Evolutionary conservation across 2,113 vertebrate species (phyloP).

Genomic region (Tragelaphus imberbis): DNA sequence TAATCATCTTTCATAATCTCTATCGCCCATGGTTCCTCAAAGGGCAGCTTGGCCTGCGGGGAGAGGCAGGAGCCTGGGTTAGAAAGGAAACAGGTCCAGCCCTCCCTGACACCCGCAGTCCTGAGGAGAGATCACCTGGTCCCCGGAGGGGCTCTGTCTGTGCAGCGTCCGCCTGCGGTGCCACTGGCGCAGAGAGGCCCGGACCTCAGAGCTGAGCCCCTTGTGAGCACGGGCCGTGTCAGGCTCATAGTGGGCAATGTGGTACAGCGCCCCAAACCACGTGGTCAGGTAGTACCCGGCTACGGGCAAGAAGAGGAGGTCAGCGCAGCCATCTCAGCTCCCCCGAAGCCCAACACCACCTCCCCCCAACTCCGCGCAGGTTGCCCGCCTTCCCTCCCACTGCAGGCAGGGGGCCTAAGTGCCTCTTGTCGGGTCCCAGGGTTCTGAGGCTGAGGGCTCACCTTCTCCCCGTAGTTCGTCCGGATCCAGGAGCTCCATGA

Average conservation of each 20-base stretch:
- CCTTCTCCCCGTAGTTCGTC: slow-evolving; percentile 89
- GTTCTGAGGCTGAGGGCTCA: slow-evolving; percentile 47
- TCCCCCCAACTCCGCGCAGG: neutral
- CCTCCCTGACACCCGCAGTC: neutral
- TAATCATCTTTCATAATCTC: slow-evolving; percentile 84
- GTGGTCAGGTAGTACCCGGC: slow-evolving; percentile 94
- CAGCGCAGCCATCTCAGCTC: neutral
- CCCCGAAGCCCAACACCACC: neutral
- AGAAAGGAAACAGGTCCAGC: neutral
- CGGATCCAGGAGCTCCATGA: slow-evolving; percentile 92
- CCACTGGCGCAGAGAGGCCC: slow-evolving; percentile 88
- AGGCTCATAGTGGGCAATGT: slow-evolving; percentile 85
- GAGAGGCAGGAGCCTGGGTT: neutral
- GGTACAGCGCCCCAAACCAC: slow-evolving; percentile 88
- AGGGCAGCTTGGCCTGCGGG: slow-evolving; percentile 5
- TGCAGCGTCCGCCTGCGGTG: slow-evolving; percentile 87
- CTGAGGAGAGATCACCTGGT: slow-evolving; percentile 42
- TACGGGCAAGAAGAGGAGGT: slow-evolving; percentile 45
- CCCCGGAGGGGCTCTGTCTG: slow-evolving; percentile 56
- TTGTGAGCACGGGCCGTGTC: slow-evolving; percentile 79
- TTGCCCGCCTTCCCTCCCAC: neutral
- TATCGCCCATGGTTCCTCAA: slow-evolving; percentile 27
- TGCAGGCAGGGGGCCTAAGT: neutral
- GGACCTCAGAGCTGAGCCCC: slow-evolving; percentile 84
- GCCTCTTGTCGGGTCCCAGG: neutral